Evolutionary conservation across 2,888 invertebrate species (phyloP), one percentile per base, ranked within the genome.

Genomic region (Drosophila mayaguana): DNA sequence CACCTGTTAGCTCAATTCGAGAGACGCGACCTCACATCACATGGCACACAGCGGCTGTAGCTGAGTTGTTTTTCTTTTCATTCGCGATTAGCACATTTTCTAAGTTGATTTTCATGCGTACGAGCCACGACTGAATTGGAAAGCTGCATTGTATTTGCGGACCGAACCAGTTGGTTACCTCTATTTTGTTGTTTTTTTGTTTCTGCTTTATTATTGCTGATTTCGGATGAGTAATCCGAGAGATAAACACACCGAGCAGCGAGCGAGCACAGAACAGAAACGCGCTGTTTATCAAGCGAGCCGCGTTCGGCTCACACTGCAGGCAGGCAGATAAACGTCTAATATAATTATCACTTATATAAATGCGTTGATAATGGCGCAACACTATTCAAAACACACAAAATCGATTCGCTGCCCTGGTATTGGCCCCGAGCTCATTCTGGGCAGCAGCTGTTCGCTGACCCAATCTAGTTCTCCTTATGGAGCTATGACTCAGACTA

Each of bases 281-380:
- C 80, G 75, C 46, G 50, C 45, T 63, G 67, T 76, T 73, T 76
- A 80, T 80, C 72, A 56, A 54, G 67, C 60, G 22, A 48, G 22
- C 56, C 18, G 50, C 32, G 48, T 11, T 48, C 1, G 25, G n/a
- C 6, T n/a, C 43, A 43, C 53, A 61, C n/a, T 66, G 65, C 71
- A 76, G 62, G 22, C 45, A 22, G 20, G 60, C 64, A 67, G 78
- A 78, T 80, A 78, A 68, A 62, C 43, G 61, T 43, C 86, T 89
- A 90, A 88, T 88, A 89, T 86, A 89, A 89, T 89, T 89, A 89
- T 89, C 90, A 81, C 86, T 72, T 88, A 78, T 84, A 88, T 85
- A 78, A 88, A 87, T 83, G 75, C 55, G 81, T 75, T 78, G 90
- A 85, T 89, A 89, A 85, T 89, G 85, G 80, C 78, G 75, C 85